These are phyloP conservation scores for Scophthalmus maximus DNA, from an alignment of 2,113 vertebrate genomes.

Conservation along the genomic window DNA sequence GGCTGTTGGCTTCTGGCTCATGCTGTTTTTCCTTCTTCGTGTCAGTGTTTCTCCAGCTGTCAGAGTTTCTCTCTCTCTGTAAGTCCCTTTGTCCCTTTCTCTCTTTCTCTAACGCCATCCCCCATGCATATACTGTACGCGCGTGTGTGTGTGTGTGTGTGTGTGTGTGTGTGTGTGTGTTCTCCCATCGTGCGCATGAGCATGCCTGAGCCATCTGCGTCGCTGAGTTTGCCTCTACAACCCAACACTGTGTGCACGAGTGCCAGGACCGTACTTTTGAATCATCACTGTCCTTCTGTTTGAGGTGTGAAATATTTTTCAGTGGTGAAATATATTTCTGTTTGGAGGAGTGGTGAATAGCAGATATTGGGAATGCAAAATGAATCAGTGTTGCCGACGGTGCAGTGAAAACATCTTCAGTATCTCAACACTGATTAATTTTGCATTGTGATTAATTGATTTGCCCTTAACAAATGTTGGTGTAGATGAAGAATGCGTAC, in stretches of 20 bases:
- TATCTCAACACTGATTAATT: slow-evolving; percentile 46
- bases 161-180: neutral
- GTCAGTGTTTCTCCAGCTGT: slow-evolving; percentile 81
- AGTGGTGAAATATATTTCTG: slow-evolving; percentile 54
- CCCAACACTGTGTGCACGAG: slow-evolving; percentile 8
- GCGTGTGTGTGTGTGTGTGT: neutral
- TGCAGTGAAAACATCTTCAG: slow-evolving; percentile 35
- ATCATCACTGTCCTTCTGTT: slow-evolving; percentile 48
- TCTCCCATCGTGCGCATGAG: slow-evolving; percentile 38
- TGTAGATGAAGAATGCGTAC: slow-evolving; percentile 45
- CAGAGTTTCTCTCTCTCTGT: slow-evolving; percentile 82
- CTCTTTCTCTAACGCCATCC: slow-evolving; percentile 30
- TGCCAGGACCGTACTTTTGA: slow-evolving; percentile 32
- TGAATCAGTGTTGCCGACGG: slow-evolving; percentile 38
- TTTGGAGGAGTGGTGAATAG: slow-evolving; percentile 15
- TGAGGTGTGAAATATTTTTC: slow-evolving; percentile 59
- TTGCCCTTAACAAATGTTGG: slow-evolving; percentile 42
- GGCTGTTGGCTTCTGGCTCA: slow-evolving; percentile 62
- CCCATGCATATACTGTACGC: slow-evolving; percentile 14
- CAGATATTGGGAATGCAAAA: slow-evolving; percentile 60
- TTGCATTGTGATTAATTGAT: slow-evolving; percentile 13
- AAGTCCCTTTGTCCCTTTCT: slow-evolving; percentile 70
- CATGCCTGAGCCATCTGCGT: slow-evolving; percentile 31
- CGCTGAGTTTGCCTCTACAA: no score
- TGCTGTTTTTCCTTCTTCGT: slow-evolving; percentile 63